Evolutionary conservation across 2,888 invertebrate species (phyloP).

Genomic region (Eupithecia centaureata): DNA sequence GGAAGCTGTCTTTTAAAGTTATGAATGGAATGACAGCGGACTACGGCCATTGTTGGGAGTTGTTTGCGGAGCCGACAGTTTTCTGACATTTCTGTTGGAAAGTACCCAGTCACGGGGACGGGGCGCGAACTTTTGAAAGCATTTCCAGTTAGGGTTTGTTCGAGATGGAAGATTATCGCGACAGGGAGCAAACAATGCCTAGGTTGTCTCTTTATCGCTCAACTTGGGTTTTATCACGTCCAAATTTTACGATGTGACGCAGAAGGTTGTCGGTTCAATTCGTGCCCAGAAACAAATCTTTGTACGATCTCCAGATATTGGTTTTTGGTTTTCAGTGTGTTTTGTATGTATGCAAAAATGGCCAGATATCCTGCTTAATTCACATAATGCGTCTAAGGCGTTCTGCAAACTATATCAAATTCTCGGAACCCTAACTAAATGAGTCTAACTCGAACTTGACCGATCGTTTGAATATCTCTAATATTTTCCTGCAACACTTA

Average conservation of each 20-base stretch:
- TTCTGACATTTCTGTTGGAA: constrained; percentile 5
- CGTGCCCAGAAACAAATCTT: no score
- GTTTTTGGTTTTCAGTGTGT: no score
- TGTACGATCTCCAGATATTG: no score
- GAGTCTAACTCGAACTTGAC: not conserved
- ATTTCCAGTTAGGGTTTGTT: not conserved
- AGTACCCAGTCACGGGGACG: not conserved
- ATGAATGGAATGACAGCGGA: constrained; percentile 26
- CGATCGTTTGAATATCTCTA: not conserved
- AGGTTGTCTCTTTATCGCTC: not conserved
- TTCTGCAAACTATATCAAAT: not conserved
- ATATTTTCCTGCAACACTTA: not conserved
- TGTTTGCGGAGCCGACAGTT: constrained; percentile 9
- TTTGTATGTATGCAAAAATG: no score
- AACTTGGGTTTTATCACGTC: not conserved
- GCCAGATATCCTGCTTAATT: not conserved
- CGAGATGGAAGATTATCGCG: not conserved
- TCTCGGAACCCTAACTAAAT: not conserved
- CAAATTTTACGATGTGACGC: not conserved
- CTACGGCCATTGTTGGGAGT: constrained; percentile 20
- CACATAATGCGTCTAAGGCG: not conserved
- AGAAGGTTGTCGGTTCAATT: no score
- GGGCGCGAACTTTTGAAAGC: not conserved
- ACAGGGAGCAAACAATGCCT: not conserved
- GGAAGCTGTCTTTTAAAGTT: constrained; percentile 28